These are phyloP conservation scores for Poecilus cupreus DNA, from an alignment of 2,888 invertebrate genomes.

Conservation along the genomic window DNA sequence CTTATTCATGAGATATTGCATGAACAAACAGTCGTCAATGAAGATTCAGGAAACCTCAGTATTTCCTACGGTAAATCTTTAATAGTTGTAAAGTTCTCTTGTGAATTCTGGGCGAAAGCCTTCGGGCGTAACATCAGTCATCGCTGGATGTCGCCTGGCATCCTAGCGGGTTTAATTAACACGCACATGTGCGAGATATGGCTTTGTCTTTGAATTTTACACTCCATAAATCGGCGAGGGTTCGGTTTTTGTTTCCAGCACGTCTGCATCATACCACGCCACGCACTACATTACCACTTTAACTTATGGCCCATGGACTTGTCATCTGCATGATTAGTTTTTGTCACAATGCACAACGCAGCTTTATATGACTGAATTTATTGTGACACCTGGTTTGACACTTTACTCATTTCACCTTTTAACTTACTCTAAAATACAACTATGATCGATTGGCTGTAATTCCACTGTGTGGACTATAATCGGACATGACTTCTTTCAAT, in stretches of 20 bases:
- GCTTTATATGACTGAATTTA: neutral
- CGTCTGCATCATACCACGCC: neutral
- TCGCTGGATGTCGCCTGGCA: neutral
- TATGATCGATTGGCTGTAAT: no score
- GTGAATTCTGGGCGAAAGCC: neutral
- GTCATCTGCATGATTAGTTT: neutral
- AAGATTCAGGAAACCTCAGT: no score
- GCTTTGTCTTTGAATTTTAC: constrained; percentile 56
- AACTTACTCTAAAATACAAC: no score
- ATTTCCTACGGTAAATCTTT: no score
- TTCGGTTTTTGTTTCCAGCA: constrained; percentile 19
- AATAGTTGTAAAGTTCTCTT: no score
- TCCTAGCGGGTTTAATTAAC: constrained; percentile 26
- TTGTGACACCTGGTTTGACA: no score
- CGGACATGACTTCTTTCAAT: no score
- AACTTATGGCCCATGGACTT: neutral
- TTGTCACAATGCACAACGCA: neutral
- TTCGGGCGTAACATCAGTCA: neutral
- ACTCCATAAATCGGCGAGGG: constrained; percentile 52
- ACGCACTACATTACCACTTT: neutral
- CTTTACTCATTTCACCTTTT: no score
- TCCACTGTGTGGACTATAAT: no score
- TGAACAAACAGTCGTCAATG: no score
- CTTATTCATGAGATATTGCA: no score
- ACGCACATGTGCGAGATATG: constrained; percentile 51